phyloP scores from a whole-genome alignment of 2,113 vertebrate species.

The Sceloporus tristichus region DNA sequence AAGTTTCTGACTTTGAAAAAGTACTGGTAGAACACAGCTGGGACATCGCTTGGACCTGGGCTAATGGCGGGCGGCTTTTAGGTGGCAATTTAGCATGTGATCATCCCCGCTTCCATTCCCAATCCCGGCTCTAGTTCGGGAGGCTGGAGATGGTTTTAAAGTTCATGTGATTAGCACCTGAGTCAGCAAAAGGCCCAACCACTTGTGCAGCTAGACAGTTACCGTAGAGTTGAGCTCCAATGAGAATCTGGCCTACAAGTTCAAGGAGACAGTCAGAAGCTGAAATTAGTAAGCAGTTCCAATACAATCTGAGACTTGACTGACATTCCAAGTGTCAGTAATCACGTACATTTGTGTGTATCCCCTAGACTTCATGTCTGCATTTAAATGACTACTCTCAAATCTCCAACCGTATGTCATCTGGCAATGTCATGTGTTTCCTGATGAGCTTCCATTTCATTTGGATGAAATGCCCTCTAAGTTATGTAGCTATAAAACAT shows the following conservation, averaged over 20 bases:
- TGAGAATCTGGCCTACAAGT: background rate
- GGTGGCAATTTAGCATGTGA: no score
- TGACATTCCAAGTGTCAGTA: background rate
- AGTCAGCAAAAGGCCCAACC: no score
- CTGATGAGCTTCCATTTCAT: slow-evolving; percentile 1
- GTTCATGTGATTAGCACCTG: no score
- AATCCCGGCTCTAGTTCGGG: no score
- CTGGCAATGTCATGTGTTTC: background rate
- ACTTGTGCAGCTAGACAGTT: no score
- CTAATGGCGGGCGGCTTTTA: no score
- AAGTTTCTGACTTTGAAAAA: no score
- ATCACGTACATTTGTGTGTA: background rate
- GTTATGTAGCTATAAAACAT: slow-evolving; percentile 30
- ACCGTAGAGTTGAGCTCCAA: no score
- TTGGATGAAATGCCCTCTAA: background rate
- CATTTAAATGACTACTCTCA: slow-evolving; percentile 25
- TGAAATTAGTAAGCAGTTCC: background rate
- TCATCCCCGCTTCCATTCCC: no score
- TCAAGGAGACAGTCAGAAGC: background rate
- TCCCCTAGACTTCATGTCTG: background rate
- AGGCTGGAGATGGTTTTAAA: no score
- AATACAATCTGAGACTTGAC: background rate
- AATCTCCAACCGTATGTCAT: background rate
- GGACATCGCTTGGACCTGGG: no score
- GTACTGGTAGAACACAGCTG: no score